phyloP scores from a whole-genome alignment of 2,113 vertebrate genomes.

The Hippocampus guttulatus region DNA sequence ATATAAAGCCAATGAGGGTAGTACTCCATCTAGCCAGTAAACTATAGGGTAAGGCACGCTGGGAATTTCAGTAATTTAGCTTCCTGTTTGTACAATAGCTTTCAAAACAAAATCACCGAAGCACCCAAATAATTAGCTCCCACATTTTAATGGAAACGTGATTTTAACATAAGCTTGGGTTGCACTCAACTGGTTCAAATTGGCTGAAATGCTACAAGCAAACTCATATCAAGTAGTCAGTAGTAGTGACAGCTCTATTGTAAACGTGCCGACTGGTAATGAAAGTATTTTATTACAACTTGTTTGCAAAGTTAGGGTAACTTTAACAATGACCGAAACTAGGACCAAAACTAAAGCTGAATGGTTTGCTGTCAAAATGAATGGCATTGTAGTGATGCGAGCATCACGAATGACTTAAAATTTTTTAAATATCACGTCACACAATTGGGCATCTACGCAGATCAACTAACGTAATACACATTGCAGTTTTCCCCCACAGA shows the following conservation, averaged over 20 bases:
- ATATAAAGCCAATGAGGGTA: constrained; percentile 18
- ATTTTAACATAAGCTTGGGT: background rate
- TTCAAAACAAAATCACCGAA: constrained; percentile 53
- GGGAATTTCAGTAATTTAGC: constrained; percentile 21
- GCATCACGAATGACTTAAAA: background rate
- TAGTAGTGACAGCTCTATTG: background rate
- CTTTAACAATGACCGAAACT: background rate
- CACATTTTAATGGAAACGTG: background rate
- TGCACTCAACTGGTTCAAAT: background rate
- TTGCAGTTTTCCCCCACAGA: background rate
- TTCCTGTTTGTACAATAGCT: constrained; percentile 38
- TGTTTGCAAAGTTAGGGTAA: background rate
- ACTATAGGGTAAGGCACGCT: constrained; percentile 18
- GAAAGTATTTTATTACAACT: background rate
- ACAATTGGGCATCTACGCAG: background rate
- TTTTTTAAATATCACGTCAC: background rate
- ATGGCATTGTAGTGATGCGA: background rate
- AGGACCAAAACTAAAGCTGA: background rate
- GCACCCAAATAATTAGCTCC: background rate
- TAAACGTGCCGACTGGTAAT: background rate
- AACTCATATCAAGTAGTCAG: background rate
- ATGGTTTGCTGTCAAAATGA: background rate
- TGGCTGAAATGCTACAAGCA: background rate
- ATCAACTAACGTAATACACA: background rate
- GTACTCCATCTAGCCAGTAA: constrained; percentile 27